A percentile compares a stretch with the other conserved stretches of the same genome.
Conservation (phyloP, 2,797 vertebrate species). For the Poecilia picta region DNA sequence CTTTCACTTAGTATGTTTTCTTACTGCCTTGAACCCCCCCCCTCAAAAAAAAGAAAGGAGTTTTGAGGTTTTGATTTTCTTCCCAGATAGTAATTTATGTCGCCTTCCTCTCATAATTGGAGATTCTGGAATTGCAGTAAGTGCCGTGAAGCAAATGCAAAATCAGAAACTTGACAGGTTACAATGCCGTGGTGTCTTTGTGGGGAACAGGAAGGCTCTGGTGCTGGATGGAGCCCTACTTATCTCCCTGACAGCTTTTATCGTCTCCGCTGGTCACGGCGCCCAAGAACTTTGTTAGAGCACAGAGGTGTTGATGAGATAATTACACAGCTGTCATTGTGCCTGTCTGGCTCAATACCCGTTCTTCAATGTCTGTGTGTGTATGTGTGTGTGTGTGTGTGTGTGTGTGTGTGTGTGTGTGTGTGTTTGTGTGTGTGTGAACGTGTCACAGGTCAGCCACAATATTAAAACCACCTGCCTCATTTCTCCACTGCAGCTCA, state of each 20-base stretch:
- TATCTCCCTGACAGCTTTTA: conserved; percentile 65
- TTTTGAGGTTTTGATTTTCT: background rate
- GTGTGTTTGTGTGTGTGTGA: background rate
- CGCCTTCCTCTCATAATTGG: background rate
- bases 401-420: background rate
- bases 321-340: conserved; percentile 73
- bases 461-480: background rate
- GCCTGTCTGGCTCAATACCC: conserved; percentile 53
- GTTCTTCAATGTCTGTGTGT: conserved; percentile 24
- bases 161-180: conserved; percentile 24
- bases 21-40: background rate
- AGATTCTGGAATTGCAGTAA: conserved; percentile 34
- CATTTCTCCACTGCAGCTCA: background rate
- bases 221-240: conserved; percentile 49
- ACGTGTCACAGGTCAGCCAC: background rate
- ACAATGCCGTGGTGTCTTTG: conserved; percentile 21
- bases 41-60: background rate
- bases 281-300: conserved; percentile 61
- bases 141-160: conserved; percentile 34
- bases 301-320: conserved; percentile 73
- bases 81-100: background rate
- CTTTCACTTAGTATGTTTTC: background rate
- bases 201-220: conserved; percentile 2
- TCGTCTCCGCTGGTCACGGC: conserved; percentile 37
- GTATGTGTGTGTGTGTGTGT: background rate